These are phyloP conservation scores for Chionoecetes opilio DNA, from an alignment of 1,140 invertebrate species.

Conservation along the genomic window DNA sequence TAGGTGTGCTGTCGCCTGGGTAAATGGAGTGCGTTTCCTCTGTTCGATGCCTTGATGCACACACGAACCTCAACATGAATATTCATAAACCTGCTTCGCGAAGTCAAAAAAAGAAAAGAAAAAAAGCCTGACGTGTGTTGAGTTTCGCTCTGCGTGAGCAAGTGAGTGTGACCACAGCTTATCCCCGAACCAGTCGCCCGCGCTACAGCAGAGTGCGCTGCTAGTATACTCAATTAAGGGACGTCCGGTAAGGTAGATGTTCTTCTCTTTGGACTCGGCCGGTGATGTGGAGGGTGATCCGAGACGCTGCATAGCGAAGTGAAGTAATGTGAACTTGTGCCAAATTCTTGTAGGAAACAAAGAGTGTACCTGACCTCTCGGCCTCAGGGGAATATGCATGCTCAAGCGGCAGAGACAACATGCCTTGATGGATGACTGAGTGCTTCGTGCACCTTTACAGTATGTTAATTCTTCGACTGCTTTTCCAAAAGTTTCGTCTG, in stretches of 20 bases:
- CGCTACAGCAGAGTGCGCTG: not conserved
- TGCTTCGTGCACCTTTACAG: conserved; percentile 73
- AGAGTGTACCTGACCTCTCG: conserved; percentile 46
- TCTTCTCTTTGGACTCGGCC: not conserved
- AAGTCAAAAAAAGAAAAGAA: not conserved
- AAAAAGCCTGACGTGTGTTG: conserved; percentile 34
- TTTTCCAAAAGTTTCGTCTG: conserved; percentile 66
- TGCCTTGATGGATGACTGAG: conserved; percentile 78
- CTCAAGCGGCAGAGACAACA: conserved; percentile 78
- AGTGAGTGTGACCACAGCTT: not conserved
- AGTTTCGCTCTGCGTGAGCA: not conserved
- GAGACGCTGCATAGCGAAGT: not conserved
- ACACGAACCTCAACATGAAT: conserved; percentile 58
- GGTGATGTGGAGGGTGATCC: not conserved
- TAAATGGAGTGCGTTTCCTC: conserved; percentile 72
- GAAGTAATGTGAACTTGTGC: conserved; percentile 58
- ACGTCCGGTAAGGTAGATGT: not conserved
- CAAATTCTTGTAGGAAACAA: conserved; percentile 59
- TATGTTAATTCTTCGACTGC: conserved; percentile 49
- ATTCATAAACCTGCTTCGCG: conserved; percentile 61
- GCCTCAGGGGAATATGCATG: conserved; percentile 61
- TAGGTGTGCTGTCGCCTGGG: conserved; percentile 56
- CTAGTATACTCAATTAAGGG: not conserved
- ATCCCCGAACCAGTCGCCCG: not conserved
- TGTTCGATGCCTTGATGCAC: conserved; percentile 71